Evolutionary conservation across 2,797 vertebrate species (phyloP).

Genomic region (Notolabrus celidotus): DNA sequence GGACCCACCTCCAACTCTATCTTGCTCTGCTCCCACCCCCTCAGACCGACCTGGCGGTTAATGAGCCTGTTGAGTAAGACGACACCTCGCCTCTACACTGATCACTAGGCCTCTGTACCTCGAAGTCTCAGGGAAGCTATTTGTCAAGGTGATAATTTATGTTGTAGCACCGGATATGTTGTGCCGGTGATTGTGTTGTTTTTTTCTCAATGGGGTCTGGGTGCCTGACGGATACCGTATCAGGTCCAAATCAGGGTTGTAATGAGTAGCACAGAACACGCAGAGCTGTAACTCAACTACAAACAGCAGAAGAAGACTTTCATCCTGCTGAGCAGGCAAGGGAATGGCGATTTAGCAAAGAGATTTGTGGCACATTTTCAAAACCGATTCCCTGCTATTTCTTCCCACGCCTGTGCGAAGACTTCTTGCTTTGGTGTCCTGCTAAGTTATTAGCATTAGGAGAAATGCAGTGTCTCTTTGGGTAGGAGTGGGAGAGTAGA

Average conservation of each 20-base stretch:
- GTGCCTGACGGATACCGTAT: conserved; percentile 56
- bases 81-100: conserved; percentile 75
- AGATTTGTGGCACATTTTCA: conserved; percentile 55
- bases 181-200: conserved; percentile 58
- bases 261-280: conserved; percentile 54
- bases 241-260: conserved; percentile 57
- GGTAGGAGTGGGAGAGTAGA: conserved; percentile 48
- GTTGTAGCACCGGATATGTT: conserved; percentile 70
- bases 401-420: conserved; percentile 31
- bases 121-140: conserved; percentile 73
- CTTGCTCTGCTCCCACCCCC: conserved; percentile 50
- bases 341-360: conserved; percentile 55
- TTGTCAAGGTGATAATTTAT: conserved; percentile 85
- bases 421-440: conserved; percentile 46
- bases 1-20: conserved; percentile 49
- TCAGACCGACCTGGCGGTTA: conserved; percentile 56
- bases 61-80: conserved; percentile 79
- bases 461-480: conserved; percentile 33
- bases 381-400: conserved; percentile 36
- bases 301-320: conserved; percentile 51
- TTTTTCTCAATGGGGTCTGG: conserved; percentile 48
- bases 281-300: conserved; percentile 55
- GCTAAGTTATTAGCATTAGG: conserved; percentile 51
- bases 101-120: conserved; percentile 71
- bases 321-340: conserved; percentile 48